Evolutionary conservation across 2,797 vertebrate genomes (phyloP).

Genomic region (Morelia viridis): DNA sequence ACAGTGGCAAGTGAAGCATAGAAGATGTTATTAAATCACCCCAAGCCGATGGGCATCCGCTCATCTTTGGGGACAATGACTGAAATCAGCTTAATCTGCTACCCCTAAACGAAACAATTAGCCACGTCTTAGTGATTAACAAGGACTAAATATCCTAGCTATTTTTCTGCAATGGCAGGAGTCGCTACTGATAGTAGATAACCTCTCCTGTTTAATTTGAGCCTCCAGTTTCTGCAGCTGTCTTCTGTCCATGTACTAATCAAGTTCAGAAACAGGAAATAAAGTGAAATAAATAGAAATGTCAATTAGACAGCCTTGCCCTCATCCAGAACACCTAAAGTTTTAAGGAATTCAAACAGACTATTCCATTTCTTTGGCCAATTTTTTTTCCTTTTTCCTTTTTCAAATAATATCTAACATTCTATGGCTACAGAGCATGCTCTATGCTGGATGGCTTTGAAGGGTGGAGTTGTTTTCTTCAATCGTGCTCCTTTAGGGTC

Average conservation of each 20-base stretch:
- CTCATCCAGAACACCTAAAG: neutral
- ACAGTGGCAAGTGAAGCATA: neutral
- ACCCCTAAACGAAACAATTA: neutral
- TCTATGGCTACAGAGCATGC: neutral
- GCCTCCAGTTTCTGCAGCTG: neutral
- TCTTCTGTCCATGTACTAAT: neutral
- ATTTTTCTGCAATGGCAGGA: neutral
- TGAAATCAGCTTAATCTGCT: neutral
- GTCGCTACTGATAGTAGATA: neutral
- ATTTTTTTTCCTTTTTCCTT: neutral
- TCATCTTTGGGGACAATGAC: neutral
- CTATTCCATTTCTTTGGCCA: neutral
- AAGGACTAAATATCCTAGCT: neutral
- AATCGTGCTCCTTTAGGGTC: neutral
- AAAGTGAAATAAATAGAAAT: neutral
- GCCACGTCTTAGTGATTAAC: neutral
- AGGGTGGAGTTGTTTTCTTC: neutral
- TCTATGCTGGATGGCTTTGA: neutral
- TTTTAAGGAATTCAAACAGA: neutral
- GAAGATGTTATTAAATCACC: neutral
- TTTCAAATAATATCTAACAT: neutral
- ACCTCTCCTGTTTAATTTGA: neutral
- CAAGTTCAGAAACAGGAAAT: neutral
- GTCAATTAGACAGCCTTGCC: neutral
- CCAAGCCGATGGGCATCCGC: neutral